These are phyloP conservation scores for Leucoma salicis DNA, from an alignment of 2,888 invertebrate genomes.

Conservation along the genomic window DNA sequence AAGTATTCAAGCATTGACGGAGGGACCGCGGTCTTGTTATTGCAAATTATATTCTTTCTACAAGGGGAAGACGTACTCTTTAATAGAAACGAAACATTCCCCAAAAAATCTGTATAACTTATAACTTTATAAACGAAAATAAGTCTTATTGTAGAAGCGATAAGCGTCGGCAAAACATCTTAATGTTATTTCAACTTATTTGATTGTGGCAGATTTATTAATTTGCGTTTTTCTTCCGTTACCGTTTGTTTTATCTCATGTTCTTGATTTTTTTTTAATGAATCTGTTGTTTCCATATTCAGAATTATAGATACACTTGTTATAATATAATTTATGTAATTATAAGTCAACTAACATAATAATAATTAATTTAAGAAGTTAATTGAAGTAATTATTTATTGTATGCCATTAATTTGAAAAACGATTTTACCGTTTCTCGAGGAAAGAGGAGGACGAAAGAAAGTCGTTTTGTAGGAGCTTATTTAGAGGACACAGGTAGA, in stretches of 20 bases:
- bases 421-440: too few species aligned
- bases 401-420: too few species aligned
- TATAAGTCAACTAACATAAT: too few species aligned
- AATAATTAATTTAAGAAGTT: too few species aligned
- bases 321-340: too few species aligned
- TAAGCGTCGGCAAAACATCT: not conserved
- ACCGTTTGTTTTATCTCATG: constrained; percentile 37
- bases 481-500: too few species aligned
- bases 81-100: constrained; percentile 63
- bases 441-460: too few species aligned
- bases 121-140: constrained; percentile 14
- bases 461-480: too few species aligned
- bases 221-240: constrained; percentile 51
- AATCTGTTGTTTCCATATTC: too few species aligned
- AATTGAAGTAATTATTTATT: too few species aligned
- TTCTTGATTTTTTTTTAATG: constrained; percentile 13
- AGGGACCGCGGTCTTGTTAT: constrained; percentile 53
- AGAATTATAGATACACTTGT: too few species aligned
- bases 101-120: constrained; percentile 36
- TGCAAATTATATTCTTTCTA: constrained; percentile 65
- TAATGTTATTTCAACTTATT: constrained; percentile 28
- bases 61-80: constrained; percentile 56
- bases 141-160: not conserved
- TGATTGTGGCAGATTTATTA: constrained; percentile 60
- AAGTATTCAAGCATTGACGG: constrained; percentile 27